phyloP scores from a whole-genome alignment of 2,797 vertebrate genomes.

The Cygnus olor region DNA sequence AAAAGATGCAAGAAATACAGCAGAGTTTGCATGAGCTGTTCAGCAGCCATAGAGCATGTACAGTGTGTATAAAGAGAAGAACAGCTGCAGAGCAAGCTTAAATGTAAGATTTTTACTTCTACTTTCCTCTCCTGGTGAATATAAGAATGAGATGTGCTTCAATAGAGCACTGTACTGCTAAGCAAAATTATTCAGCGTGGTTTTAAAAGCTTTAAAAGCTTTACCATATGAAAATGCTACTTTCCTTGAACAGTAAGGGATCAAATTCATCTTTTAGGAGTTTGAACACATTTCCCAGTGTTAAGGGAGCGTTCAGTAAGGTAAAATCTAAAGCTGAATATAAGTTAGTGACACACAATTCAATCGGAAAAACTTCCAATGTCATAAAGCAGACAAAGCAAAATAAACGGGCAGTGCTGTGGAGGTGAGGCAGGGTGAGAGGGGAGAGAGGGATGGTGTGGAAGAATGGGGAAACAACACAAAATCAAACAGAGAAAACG shows the following conservation, averaged over 20 bases:
- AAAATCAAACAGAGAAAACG: not conserved
- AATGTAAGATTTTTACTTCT: not conserved
- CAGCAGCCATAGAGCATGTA: not conserved
- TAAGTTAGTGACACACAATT: not conserved
- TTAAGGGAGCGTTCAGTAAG: not conserved
- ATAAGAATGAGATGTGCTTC: not conserved
- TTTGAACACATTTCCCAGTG: not conserved
- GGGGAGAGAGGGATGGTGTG: not conserved
- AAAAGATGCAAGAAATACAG: not conserved
- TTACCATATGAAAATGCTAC: not conserved
- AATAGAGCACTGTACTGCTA: not conserved
- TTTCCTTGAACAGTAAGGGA: not conserved
- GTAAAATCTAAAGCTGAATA: not conserved
- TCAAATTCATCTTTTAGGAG: not conserved
- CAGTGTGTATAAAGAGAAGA: not conserved
- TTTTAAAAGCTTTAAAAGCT: not conserved
- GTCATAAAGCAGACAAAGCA: not conserved
- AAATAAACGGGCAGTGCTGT: not conserved
- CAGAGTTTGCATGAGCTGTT: not conserved
- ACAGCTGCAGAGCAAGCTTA: not conserved
- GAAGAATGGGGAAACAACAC: not conserved
- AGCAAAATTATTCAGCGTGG: not conserved
- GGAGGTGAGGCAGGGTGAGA: not conserved
- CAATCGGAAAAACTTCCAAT: not conserved
- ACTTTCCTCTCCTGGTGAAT: not conserved